phyloP scores from a whole-genome alignment of 64 coral and sea anemone genomes.

The Cladopsammia gracilis region DNA sequence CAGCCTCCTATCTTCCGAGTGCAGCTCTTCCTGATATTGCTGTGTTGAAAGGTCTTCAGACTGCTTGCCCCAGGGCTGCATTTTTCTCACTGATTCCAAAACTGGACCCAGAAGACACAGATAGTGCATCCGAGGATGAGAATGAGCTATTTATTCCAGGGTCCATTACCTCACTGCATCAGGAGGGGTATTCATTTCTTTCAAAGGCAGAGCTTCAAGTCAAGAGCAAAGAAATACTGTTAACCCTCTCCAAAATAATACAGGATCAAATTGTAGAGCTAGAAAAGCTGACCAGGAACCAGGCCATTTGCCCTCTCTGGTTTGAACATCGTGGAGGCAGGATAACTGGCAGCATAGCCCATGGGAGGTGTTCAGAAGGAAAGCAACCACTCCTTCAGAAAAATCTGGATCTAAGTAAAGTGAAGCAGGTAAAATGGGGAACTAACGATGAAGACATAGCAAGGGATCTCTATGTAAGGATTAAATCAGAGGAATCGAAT shows the following conservation, averaged over 20 bases:
- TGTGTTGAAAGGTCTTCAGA: slow-evolving; percentile 29
- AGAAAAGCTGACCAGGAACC: slow-evolving; percentile 43
- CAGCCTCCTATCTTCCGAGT: slow-evolving; percentile 1
- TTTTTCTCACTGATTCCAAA: slow-evolving; percentile 42
- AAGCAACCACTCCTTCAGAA: slow-evolving; percentile 3
- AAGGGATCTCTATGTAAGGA: slow-evolving; percentile 18
- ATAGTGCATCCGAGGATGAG: slow-evolving; percentile 16
- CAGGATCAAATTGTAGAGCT: slow-evolving; percentile 25
- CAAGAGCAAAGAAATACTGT: slow-evolving; percentile 52
- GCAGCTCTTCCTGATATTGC: slow-evolving; percentile 17
- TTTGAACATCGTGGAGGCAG: slow-evolving; percentile 51
- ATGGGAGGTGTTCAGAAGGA: slow-evolving; percentile 13
- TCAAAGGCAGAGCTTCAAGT: slow-evolving; percentile 14
- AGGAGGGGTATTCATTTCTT: slow-evolving; percentile 37
- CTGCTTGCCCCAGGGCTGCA: slow-evolving; percentile 17
- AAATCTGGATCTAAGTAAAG: slow-evolving; percentile 44
- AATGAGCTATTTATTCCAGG: slow-evolving; percentile 35
- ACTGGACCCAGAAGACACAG: slow-evolving; percentile 35
- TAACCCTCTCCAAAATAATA: slow-evolving; percentile 43
- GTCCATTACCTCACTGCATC: slow-evolving; percentile 10
- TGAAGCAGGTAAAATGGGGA: slow-evolving; percentile 28
- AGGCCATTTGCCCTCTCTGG: slow-evolving; percentile 54
- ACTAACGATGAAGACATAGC: slow-evolving; percentile 62
- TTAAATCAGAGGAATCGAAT: neutral
- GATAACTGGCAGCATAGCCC: slow-evolving; percentile 56